Base-by-base conservation (phyloP, 2,113 vertebrate species). In the Gallinago undulata region DNA sequence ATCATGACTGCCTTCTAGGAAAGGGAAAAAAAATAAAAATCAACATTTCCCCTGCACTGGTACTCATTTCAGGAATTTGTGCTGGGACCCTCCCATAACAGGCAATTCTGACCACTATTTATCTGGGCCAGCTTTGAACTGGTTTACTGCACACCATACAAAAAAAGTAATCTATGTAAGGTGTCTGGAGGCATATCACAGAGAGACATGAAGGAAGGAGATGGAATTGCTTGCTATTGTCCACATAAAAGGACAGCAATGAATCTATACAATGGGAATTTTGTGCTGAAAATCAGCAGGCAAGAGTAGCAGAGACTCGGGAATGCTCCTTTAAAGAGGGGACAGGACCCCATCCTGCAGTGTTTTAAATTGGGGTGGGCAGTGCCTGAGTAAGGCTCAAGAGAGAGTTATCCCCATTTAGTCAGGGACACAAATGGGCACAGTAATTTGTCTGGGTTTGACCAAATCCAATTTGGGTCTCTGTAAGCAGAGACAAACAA, bases 1-100 rank as follows among this genome's bases (percentile, higher is more conserved):
- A 89, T 33, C 62, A 60, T 21, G 55, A 79, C 48, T 48, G 84
- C 66, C 70, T 95, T 91, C 91, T 85, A 95, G 77, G 84, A 94
- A 92, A 81, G 12, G 15, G 12, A 28, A 48, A 55, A 69, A 83
- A 23, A 30, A 43, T 3, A 3, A 10, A 8, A 22, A 81, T 15
- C 13, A 68, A n/a, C 70, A 37, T 56, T 73, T 72, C n/a, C 25
- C 66, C 73, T 53, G 41, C n/a, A 76, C 41, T 41, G 21, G n/a
- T 13, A 82, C 30, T 31, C 47, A 87, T 76, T 89, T 73, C 56
- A 96, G 76, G 68, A 92, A 94, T 81, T 68, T 81, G 48, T 81
- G 68, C 16, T 1, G 28, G 75, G 67, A 86, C 33, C 24, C 27
- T 92, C 47, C 68, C 50, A 84, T 6, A 15, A 75, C n/a, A 89